These are phyloP conservation scores for Trichonephila clavata DNA, from an alignment of 1,140 invertebrate genomes.

Conservation along the genomic window DNA sequence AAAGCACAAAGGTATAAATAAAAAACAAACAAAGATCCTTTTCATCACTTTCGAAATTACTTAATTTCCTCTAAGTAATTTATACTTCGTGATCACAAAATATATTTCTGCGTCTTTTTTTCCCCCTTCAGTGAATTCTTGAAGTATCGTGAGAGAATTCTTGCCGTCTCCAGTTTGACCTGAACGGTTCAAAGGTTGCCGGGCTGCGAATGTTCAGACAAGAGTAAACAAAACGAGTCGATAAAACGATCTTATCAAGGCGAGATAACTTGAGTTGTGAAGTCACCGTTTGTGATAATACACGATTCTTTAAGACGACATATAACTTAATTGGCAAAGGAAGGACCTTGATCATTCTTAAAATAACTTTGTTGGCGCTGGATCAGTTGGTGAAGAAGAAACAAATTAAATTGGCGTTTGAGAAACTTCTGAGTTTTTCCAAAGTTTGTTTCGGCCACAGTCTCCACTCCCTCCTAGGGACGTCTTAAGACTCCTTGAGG, in stretches of 20 bases:
- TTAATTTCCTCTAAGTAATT: too few species aligned
- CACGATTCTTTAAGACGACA: neutral
- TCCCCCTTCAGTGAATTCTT: neutral
- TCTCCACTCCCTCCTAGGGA: too few species aligned
- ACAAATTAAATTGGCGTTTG: neutral
- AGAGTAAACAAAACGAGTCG: neutral
- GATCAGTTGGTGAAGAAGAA: neutral
- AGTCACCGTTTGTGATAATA: neutral
- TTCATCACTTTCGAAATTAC: too few species aligned
- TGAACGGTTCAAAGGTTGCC: neutral
- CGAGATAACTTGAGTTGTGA: neutral
- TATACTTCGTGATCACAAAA: neutral
- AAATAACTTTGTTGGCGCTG: neutral
- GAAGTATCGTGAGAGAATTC: neutral
- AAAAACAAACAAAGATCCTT: too few species aligned
- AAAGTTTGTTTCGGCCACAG: too few species aligned
- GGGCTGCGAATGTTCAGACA: neutral
- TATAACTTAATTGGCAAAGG: neutral
- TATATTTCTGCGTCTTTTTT: neutral
- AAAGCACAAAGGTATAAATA: too few species aligned
- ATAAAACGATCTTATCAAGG: neutral
- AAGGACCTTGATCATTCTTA: neutral
- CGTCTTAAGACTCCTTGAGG: too few species aligned
- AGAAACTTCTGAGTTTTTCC: too few species aligned
- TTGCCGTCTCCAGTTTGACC: neutral